Evolutionary conservation across 2,797 vertebrate genomes (phyloP), one percentile per base, ranked within the genome.

Genomic region (Anas georgica): DNA sequence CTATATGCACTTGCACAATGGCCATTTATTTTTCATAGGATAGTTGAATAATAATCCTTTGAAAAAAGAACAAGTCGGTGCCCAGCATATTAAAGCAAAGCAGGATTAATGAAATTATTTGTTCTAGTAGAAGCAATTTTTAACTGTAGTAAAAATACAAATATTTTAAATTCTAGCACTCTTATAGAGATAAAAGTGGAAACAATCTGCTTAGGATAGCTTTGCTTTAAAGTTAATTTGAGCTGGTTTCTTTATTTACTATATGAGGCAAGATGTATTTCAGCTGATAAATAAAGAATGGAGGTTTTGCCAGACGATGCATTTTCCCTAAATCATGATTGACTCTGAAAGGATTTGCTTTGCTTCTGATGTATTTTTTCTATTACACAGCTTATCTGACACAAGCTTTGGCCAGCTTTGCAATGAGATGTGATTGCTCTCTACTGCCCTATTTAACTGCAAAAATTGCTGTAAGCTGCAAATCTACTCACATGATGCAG

Each of bases 221-320:
- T 79, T 43, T 89, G 33, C 46, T 60, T 78, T 52, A 17, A 76
- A 67, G n/a, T 33, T 72, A 58, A 21, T 8, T 85, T 74, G 56
- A 80, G 37, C 35, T 76, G 48, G 4, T 66, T 16, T 26, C 16
- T 2, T 60, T 87, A 29, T 85, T 92, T 93, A 75, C 23, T 78
- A 21, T 33, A 68, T 85, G 68, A 91, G 29, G 21, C 79, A 83
- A 93, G 50, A 89, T 55, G 66, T 78, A 78, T 92, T 95, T 91
- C 54, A 73, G 50, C 21, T 22, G 26, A 90, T 69, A 88, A 83
- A 82, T 66, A 76, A 52, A 52, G 23, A 94, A 73, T 31, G 11
- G 66, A 75, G 3, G 9, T 72, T 91, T 81, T 91, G 29, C 55
- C 58, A 88, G 64, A 48, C 35, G 48, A 72, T 76, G 33, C 12